Evolutionary conservation across 2,888 invertebrate species (phyloP), one percentile per base, ranked within the genome.

Genomic region (Dicroscelio sp.): DNA sequence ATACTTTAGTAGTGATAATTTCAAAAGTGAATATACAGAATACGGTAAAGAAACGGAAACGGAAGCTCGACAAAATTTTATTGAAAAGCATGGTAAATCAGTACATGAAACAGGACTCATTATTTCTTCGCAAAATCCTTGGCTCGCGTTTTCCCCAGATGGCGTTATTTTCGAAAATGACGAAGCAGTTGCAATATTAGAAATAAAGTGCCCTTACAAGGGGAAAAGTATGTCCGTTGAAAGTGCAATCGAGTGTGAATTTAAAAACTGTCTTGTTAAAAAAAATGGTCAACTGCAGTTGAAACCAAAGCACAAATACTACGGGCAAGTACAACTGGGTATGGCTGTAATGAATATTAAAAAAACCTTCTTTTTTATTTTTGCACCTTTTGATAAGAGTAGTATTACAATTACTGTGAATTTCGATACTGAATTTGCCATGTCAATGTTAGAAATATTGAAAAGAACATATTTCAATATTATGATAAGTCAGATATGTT

Each of bases 191-290:
- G 90, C 35, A 60, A 73, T 94, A 58, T 65, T 95, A n/a, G 94
- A 94, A 92, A 94, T 94, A n/a, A 94, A 95, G 87, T 95, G 94
- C 65, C 93, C 93, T 35, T 87, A 85, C 33, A 65, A 67, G 84
- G 94, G 95, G 38, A 93, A 92, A 91, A 67, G 76, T 27, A 86
- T 76, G 78, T 48, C 23, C 31, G 71, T 90, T 33, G 14, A 60
- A 14, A 83, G 67, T 20, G 87, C 86, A 27, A 43, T 91, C 2
- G 30, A 90, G 35, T 38, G n/a, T 6, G 82, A 83, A 80, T 67
- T 93, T 58, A 67, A 78, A 5, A 90, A 83, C 85, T 82, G 83
- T 85, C 69, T 90, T 12, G 12, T 20, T 8, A 30, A 8, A 20
- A 25, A 23, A 6, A 23, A 78, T 27, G 48, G 38, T n/a, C 14